These are phyloP conservation scores for Macrostomum lignano DNA, from an alignment of 1,140 invertebrate species.

Conservation along the genomic window DNA sequence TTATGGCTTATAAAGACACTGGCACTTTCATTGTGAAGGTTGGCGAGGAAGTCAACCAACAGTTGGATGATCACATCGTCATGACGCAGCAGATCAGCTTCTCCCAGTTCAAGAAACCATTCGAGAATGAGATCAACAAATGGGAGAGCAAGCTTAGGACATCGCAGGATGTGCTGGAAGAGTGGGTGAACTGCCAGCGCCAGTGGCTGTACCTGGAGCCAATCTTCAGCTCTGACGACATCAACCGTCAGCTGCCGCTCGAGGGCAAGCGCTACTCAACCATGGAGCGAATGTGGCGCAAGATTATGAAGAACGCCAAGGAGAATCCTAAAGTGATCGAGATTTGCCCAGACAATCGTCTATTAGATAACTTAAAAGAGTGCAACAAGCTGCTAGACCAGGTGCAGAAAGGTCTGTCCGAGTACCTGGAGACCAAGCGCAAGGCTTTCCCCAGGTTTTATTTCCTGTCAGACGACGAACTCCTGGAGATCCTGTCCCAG, in stretches of 20 bases:
- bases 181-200: conserved; percentile 45
- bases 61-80: conserved; percentile 43
- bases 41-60: conserved; percentile 38
- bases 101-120: conserved; percentile 43
- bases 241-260: conserved; percentile 36
- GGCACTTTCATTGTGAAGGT: conserved; percentile 44
- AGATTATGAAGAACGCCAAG: conserved; percentile 39
- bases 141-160: conserved; percentile 41
- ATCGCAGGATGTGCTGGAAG: conserved; percentile 35
- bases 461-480: conserved; percentile 60
- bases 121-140: conserved; percentile 39
- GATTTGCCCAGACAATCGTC: conserved; percentile 25
- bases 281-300: conserved; percentile 43
- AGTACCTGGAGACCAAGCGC: conserved; percentile 53
- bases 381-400: conserved; percentile 37
- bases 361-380: conserved; percentile 39
- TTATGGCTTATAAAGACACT: conserved; percentile 39
- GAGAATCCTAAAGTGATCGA: conserved; percentile 35
- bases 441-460: conserved; percentile 51
- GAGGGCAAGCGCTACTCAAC: conserved; percentile 46
- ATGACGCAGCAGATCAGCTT: conserved; percentile 42
- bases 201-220: conserved; percentile 31
- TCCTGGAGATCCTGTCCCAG: conserved; percentile 51
- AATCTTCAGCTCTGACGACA: conserved; percentile 29
- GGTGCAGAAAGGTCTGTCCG: conserved; percentile 40